Evolutionary conservation across 2,113 vertebrate species (phyloP).

Genomic region (Psittacara wagleri): DNA sequence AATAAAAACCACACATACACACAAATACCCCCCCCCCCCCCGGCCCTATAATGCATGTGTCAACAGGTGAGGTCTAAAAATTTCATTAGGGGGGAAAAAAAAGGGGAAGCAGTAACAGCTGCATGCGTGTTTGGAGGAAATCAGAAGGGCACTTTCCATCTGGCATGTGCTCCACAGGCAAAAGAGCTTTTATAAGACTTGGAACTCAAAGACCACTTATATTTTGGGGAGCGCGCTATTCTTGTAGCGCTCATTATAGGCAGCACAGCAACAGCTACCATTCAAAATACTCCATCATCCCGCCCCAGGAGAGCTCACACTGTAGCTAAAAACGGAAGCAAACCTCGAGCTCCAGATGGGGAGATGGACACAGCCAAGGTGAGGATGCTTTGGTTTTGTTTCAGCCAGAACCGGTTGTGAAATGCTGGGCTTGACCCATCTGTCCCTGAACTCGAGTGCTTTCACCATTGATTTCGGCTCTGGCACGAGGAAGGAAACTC

Average conservation of each 20-base stretch:
- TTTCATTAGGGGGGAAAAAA: conserved; percentile 61
- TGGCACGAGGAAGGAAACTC: not conserved
- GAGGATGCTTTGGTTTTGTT: not conserved
- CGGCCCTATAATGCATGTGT: conserved; percentile 5
- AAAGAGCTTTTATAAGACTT: conserved; percentile 34
- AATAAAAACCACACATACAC: not conserved
- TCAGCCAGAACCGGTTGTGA: not conserved
- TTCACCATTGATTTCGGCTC: not conserved
- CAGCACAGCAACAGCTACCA: conserved; percentile 29
- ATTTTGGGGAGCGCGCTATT: conserved; percentile 68
- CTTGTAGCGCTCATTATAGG: conserved; percentile 25
- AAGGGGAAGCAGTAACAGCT: conserved; percentile 72
- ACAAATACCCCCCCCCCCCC: not conserved
- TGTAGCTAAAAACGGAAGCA: not conserved
- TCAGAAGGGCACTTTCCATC: conserved; percentile 66
- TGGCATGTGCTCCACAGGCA: conserved; percentile 56
- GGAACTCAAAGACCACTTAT: conserved; percentile 53
- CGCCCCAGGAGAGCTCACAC: not conserved
- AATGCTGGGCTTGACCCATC: not conserved
- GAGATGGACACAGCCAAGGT: not conserved
- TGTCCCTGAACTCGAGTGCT: not conserved
- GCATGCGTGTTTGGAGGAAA: conserved; percentile 64
- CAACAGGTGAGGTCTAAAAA: conserved; percentile 81
- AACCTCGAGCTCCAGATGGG: not conserved
- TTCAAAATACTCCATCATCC: not conserved